phyloP scores from a whole-genome alignment of 2,797 vertebrate species.

The Pseudocheirus occidentalis region DNA sequence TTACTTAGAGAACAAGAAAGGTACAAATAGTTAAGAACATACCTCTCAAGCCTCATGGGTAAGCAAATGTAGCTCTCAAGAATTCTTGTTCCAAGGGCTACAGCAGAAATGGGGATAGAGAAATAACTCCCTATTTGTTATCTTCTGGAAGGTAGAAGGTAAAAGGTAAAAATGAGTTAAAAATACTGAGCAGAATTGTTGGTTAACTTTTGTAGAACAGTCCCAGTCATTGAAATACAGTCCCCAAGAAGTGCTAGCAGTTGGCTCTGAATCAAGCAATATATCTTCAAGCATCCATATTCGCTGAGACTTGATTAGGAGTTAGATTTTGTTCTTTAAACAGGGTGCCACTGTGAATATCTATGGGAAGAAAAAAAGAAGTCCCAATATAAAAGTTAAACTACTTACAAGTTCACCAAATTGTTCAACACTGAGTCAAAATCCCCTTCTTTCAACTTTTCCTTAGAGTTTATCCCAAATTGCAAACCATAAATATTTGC shows the following conservation, averaged over 20 bases:
- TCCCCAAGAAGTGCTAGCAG: not conserved
- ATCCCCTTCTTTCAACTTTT: not conserved
- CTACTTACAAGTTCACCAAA: not conserved
- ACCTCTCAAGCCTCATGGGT: not conserved
- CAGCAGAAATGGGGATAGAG: not conserved
- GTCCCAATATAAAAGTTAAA: not conserved
- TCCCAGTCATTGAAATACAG: not conserved
- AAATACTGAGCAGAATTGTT: not conserved
- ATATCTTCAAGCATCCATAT: not conserved
- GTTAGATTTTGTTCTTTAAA: not conserved
- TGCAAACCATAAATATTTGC: not conserved
- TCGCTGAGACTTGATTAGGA: not conserved
- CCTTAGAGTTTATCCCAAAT: not conserved
- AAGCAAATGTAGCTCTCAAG: not conserved
- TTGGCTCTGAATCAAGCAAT: not conserved
- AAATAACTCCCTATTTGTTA: not conserved
- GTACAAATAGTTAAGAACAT: not conserved
- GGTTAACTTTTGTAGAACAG: not conserved
- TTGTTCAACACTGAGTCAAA: not conserved
- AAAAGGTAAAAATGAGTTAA: not conserved
- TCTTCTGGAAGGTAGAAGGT: not conserved
- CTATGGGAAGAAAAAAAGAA: not conserved
- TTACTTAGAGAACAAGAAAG: not conserved
- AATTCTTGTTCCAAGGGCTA: not conserved
- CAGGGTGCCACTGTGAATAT: not conserved